A percentile compares a stretch with the other conserved stretches of the same genome.
phyloP scores from a whole-genome alignment of 2,797 vertebrate genomes.

The Enteromius mattozi region DNA sequence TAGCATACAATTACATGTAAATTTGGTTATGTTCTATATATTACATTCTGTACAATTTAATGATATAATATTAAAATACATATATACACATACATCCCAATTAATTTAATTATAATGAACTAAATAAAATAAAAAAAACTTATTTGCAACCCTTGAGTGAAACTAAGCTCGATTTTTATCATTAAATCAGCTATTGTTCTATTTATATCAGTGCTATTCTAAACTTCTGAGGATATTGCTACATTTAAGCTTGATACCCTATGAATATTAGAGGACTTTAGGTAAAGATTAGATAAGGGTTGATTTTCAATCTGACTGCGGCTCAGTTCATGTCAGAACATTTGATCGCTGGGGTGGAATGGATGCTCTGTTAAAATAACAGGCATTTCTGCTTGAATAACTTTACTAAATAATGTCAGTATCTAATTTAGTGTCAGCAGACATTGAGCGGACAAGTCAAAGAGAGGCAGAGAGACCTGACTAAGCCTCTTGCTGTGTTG shows the following conservation, averaged over 20 bases:
- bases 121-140: background rate
- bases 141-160: background rate
- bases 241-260: background rate
- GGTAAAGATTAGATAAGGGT: constrained; percentile 43
- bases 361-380: constrained; percentile 29
- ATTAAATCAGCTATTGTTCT: background rate
- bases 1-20: too few relatives aligned
- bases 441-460: constrained; percentile 21
- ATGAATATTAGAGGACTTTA: constrained; percentile 30
- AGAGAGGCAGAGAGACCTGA: constrained; percentile 19
- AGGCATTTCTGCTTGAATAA: constrained; percentile 28
- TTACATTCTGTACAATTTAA: too few relatives aligned
- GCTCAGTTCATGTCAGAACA: constrained; percentile 28
- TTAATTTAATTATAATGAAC: background rate
- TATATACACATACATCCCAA: too few relatives aligned
- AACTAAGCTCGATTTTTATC: background rate
- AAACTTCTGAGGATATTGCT: constrained; percentile 10
- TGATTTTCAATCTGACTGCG: constrained; percentile 28
- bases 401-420: background rate
- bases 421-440: constrained; percentile 23
- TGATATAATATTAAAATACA: too few relatives aligned
- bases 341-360: background rate
- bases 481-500: constrained; percentile 6
- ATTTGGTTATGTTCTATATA: too few relatives aligned
- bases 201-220: background rate